Conservation (phyloP, 2,113 vertebrate genomes). For the cat (Felis catus) region F.catus_Fca126_mat1.0 CM031419.1:71119001-71119500, state of each 20-base stretch:
- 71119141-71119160: neutral
- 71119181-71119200: conserved; percentile 7
- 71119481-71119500: neutral
- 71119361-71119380: neutral
- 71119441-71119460: neutral
- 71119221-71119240: neutral
- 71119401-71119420: neutral
- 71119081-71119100: neutral
- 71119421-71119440: conserved; percentile 25
- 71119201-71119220: neutral
- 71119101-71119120: neutral
- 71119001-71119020: neutral
- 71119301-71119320: neutral
- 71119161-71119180: neutral
- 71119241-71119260: neutral
- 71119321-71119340: conserved; percentile 21
- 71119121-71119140: neutral
- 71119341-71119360: conserved; percentile 33
- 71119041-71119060: neutral
- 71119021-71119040: neutral
- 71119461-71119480: neutral
- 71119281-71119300: conserved; percentile 12
- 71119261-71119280: neutral
- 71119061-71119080: neutral
- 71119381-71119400: conserved; percentile 1